Conservation (phyloP, 2,797 vertebrate species). For the Etheostoma nigrum region DNA sequence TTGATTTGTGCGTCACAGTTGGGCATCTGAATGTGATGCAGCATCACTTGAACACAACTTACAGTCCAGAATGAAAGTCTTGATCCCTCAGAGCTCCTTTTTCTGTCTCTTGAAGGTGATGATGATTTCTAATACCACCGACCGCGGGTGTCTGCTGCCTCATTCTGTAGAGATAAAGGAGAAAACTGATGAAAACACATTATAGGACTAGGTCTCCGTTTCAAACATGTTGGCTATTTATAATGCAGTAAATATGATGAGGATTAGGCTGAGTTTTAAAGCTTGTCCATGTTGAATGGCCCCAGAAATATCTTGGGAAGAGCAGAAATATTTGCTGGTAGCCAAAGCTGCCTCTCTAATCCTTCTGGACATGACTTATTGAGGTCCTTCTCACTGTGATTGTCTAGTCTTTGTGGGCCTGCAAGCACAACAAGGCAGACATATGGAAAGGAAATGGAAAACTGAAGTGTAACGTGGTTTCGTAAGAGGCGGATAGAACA, state of each 20-base stretch:
- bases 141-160: constrained; percentile 44
- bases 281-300: constrained; percentile 60
- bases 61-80: constrained; percentile 69
- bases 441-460: constrained; percentile 51
- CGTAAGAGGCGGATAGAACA: constrained; percentile 16
- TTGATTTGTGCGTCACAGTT: constrained; percentile 55
- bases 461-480: constrained; percentile 28
- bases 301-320: constrained; percentile 61
- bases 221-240: constrained; percentile 53
- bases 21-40: constrained; percentile 59
- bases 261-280: constrained; percentile 67
- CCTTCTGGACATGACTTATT: constrained; percentile 64
- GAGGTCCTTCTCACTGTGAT: constrained; percentile 51
- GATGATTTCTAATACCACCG: constrained; percentile 66
- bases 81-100: constrained; percentile 53
- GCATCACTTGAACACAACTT: constrained; percentile 69
- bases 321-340: constrained; percentile 49
- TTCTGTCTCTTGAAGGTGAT: constrained; percentile 64
- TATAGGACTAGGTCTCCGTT: constrained; percentile 22
- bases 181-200: constrained; percentile 50
- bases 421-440: constrained; percentile 47
- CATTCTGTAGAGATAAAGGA: constrained; percentile 59
- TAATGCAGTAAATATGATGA: constrained; percentile 63
- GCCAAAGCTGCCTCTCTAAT: constrained; percentile 58
- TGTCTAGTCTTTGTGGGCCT: constrained; percentile 43